phyloP scores from a whole-genome alignment of 1,140 invertebrate genomes.

The Brachionus koreanus region DNA sequence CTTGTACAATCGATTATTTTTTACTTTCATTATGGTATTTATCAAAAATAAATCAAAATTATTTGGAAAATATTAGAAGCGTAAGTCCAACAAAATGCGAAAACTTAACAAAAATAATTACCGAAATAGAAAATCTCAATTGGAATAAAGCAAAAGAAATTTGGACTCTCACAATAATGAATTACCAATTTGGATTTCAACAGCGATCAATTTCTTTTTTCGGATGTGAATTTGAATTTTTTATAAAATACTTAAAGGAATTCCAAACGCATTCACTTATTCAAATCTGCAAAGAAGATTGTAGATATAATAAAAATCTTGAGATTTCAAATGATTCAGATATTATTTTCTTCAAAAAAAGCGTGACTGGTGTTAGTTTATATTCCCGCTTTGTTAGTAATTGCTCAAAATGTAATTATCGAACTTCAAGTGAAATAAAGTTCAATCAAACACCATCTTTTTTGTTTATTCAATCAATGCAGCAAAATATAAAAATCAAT shows the following conservation, averaged over 20 bases:
- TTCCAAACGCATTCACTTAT: slow-evolving; percentile 7
- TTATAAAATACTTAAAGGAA: slow-evolving; percentile 7
- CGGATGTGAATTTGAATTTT: not conserved
- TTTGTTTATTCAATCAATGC: slow-evolving; percentile 25
- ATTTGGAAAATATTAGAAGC: not conserved
- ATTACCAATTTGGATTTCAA: not conserved
- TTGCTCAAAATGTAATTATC: not conserved
- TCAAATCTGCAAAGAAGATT: slow-evolving; percentile 10
- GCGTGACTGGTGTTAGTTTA: not conserved
- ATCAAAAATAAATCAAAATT: not conserved
- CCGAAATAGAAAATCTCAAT: slow-evolving; percentile 1
- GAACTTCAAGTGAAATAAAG: slow-evolving; percentile 1
- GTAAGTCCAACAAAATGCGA: slow-evolving; percentile 6
- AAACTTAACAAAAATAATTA: not conserved
- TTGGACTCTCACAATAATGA: not conserved
- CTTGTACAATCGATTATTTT: slow-evolving; percentile 27
- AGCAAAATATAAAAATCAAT: slow-evolving; percentile 6
- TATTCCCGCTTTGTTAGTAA: not conserved
- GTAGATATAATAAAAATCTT: slow-evolving; percentile 17
- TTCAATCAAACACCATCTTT: slow-evolving; percentile 19
- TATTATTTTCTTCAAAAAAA: slow-evolving; percentile 9
- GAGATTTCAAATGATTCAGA: not conserved
- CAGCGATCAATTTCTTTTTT: not conserved
- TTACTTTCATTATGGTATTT: not conserved
- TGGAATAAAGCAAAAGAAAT: slow-evolving; percentile 35